These are phyloP conservation scores for Macroglossus sobrinus DNA, from an alignment of 2,113 vertebrate species.

Conservation along the genomic window DNA sequence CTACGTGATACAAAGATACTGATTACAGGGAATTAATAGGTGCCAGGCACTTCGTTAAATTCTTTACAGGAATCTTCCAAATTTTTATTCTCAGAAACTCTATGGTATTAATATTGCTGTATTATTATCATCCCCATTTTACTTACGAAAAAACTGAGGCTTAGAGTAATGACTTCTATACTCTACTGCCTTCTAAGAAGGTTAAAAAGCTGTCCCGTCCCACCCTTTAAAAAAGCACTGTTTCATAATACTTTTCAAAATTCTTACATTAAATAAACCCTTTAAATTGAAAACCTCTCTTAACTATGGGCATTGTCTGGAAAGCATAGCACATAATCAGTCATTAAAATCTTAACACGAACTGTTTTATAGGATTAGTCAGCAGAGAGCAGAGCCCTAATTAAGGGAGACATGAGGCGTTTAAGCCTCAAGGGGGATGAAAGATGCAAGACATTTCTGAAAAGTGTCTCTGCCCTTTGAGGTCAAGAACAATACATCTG, in stretches of 20 bases:
- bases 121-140: not conserved
- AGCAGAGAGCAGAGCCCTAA: not conserved
- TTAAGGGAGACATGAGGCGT: not conserved
- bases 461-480: not conserved
- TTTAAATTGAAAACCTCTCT: not conserved
- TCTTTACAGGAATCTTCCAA: not conserved
- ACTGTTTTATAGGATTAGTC: conserved; percentile 11
- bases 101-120: not conserved
- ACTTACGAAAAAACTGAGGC: not conserved
- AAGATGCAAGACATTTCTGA: not conserved
- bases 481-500: not conserved
- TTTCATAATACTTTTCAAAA: not conserved
- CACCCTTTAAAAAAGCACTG: not conserved
- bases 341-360: conserved; percentile 24
- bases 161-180: not conserved
- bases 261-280: not conserved
- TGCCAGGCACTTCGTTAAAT: not conserved
- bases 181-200: not conserved
- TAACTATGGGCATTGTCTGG: not conserved
- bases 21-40: not conserved
- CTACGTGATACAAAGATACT: not conserved
- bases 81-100: not conserved
- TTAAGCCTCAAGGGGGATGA: not conserved
- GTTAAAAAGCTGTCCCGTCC: not conserved
- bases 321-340: not conserved